Evolutionary conservation across 2,797 vertebrate species (phyloP), one percentile per base, ranked within the genome.

Genomic region (Danio albolineatus): DNA sequence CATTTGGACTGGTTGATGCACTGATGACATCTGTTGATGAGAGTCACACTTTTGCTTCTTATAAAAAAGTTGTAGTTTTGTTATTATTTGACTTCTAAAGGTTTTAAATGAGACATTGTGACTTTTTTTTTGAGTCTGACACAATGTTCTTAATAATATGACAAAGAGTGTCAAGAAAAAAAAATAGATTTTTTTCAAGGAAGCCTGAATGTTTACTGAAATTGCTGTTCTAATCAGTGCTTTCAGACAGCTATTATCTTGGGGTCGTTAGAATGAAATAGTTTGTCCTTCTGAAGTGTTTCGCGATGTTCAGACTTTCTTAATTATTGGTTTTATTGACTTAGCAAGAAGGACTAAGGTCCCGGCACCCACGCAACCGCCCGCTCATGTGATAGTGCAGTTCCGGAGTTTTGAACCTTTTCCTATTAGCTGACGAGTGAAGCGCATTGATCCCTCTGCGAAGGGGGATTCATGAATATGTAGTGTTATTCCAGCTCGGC

Each of bases 391-490:
- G 76, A 78, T 36, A 46, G 10, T 7, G 0, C 3, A n/a, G 17
- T 38, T 62, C 44, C 1, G 44, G 48, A 62, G 48, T 79, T 79
- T 62, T 28, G 67, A 46, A 53, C 64, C 49, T 65, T 56, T 65
- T 72, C 60, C 49, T 21, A 62, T 79, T 73, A 64, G 41, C 49
- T 56, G 67, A 73, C 73, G 59, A 38, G 44, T 14, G n/a, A 62
- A 64, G 41, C 41, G 5, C 51, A 65, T 56, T n/a, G 75, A 78
- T 78, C 41, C 74, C 73, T 80, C 48, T 46, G 56, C 13, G 43
- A 43, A 13, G n/a, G 28, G 28, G 14, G 5, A 46, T 44, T 71
- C 51, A 75, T 79, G 66, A 82, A 78, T 79, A 80, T 74, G 76
- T 44, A 57, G 79, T 67, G 74, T 67, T 70, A 36, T 76, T 49